phyloP scores from a whole-genome alignment of 2,888 invertebrate species.

The Lasioglossum figueresi region DNA sequence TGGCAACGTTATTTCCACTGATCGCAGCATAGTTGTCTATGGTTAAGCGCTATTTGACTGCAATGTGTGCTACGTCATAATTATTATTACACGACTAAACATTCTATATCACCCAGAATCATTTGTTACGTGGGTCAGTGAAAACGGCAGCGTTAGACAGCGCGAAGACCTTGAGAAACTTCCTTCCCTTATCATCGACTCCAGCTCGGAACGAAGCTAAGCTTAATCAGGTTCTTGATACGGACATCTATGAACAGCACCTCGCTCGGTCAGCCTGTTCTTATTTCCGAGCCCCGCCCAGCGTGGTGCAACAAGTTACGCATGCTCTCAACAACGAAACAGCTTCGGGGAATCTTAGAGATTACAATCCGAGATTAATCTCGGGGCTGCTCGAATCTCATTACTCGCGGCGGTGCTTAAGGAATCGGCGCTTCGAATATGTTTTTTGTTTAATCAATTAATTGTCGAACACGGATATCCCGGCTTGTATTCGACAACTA shows the following conservation, averaged over 20 bases:
- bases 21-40: neutral
- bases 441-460: neutral
- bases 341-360: neutral
- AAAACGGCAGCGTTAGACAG: neutral
- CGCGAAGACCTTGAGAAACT: neutral
- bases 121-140: neutral
- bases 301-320: neutral
- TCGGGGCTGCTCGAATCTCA: neutral
- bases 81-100: neutral
- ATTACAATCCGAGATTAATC: constrained; percentile 7
- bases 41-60: neutral
- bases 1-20: neutral
- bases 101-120: neutral
- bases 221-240: neutral
- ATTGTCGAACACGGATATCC: neutral
- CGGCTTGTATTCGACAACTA: neutral
- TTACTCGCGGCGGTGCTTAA: constrained; percentile 3
- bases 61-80: no score
- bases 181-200: neutral
- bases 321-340: neutral
- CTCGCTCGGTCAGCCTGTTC: neutral
- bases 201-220: neutral
- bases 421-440: neutral
- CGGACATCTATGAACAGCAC: neutral
- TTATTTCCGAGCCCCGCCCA: neutral